Base-by-base conservation (phyloP, 2,113 vertebrate genomes). In the Natator depressus region DNA sequence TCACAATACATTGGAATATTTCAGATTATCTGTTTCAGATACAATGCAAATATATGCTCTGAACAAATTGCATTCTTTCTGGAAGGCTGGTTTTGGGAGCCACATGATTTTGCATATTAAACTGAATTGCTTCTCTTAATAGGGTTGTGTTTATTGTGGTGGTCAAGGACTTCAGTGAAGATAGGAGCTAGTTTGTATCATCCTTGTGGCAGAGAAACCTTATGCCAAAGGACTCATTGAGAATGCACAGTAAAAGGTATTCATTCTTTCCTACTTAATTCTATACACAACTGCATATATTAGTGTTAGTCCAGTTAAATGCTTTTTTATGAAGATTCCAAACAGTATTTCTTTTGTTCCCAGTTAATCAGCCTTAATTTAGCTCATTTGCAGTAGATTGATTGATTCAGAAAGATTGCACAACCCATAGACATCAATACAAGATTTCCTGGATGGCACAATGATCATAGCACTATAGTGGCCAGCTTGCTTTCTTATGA, bases 281-380 rank as follows among this genome's bases (percentile, higher is more conserved):
- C 90, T 69, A 69, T 29, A 84, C 7, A 5, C 51, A 88, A 82
- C 24, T 54, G 50, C n/a, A 53, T 88, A 88, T 29, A 46, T 38
- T 78, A 84, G 81, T n/a, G 87, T 97, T 82, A 92, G 78, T 97
- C 90, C 51, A 89, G 78, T 49, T 81, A 90, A 92, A 76, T 49
- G 8, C 24, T 91, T 94, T 92, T 89, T 82, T 88, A 92, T 88
- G 62, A 93, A 86, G 47, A n/a, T 89, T 93, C 87, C 87, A 82
- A n/a, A 76, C 47, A 38, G n/a, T 62, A 75, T 85, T 59, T 7
- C 69, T 72, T 62, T 94, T 85, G 22, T 82, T 94, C 78, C 51
- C 24, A 84, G 27, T 80, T 88, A 89, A 88, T 84, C 0, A 1
- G 51, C 27, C 51, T 84, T 93, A 69, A 69, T 84, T 84, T 81